Percentiles rank a stretch among this genome's conserved stretches.
Evolutionary conservation across 2,113 vertebrate species (phyloP).

Genomic region (Equus przewalskii): DNA sequence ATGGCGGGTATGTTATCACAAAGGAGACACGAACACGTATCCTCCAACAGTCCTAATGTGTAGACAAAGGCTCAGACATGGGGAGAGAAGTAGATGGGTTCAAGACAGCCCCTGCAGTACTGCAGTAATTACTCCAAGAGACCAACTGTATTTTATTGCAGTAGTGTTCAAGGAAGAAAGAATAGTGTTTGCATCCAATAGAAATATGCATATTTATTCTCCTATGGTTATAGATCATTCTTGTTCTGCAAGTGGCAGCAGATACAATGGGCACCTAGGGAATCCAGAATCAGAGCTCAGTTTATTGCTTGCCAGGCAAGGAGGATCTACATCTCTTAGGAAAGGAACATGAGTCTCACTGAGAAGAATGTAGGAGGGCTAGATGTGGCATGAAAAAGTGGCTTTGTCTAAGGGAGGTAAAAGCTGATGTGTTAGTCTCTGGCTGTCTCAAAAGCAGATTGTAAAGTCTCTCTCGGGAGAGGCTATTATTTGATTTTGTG

Average conservation of each 20-base stretch:
- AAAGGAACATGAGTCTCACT: neutral
- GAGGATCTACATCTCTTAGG: neutral
- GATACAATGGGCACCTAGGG: neutral
- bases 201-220: slow-evolving; percentile 4
- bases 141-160: neutral
- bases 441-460: neutral
- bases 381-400: neutral
- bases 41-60: neutral
- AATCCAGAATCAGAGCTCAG: neutral
- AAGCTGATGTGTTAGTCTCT: neutral
- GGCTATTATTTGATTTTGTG: neutral
- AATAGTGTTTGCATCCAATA: neutral
- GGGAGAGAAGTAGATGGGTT: neutral
- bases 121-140: neutral
- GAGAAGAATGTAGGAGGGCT: neutral
- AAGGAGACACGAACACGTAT: neutral
- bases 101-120: neutral
- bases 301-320: slow-evolving; percentile 32
- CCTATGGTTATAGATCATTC: neutral
- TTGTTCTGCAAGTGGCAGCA: neutral
- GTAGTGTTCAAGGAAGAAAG: neutral
- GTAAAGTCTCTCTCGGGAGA: neutral
- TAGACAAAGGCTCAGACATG: neutral
- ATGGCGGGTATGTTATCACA: neutral
- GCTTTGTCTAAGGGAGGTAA: neutral